Conservation (phyloP, 2,888 invertebrate genomes). For the Pantelozetes paolii region DNA sequence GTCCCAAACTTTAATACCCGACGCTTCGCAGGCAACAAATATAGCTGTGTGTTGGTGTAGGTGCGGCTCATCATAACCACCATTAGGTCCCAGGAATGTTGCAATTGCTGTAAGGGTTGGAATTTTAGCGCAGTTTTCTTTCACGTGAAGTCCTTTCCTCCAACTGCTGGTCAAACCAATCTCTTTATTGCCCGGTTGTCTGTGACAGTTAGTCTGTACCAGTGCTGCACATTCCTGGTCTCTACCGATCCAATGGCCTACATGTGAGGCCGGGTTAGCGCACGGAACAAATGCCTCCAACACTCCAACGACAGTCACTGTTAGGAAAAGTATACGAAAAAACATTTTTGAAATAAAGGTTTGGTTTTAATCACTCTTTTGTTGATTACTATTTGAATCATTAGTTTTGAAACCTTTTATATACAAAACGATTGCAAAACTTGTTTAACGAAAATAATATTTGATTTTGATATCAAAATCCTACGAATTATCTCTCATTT, state of each 20-base stretch:
- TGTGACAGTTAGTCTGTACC: constrained; percentile 37
- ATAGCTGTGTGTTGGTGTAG: constrained; percentile 40
- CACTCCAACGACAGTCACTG: not conserved
- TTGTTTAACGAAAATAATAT: too few relatives aligned
- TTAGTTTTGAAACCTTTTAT: not conserved
- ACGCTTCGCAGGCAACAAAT: constrained; percentile 33
- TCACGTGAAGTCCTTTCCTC: constrained; percentile 34
- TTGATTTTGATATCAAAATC: too few relatives aligned
- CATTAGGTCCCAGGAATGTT: constrained; percentile 38
- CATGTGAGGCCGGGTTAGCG: not conserved
- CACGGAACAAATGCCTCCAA: constrained; percentile 32
- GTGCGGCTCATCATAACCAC: constrained; percentile 37
- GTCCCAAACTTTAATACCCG: constrained; percentile 38
- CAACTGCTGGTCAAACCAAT: constrained; percentile 35
- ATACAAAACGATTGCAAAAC: too few relatives aligned
- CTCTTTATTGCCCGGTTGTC: constrained; percentile 37
- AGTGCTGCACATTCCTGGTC: constrained; percentile 39
- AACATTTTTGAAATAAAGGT: not conserved
- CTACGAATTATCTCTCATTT: too few relatives aligned
- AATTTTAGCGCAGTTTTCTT: constrained; percentile 37
- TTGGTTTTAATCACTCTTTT: too few relatives aligned
- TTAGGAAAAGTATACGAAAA: not conserved
- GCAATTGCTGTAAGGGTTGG: constrained; percentile 40
- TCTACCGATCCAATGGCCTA: constrained; percentile 20
- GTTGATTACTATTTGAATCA: too few relatives aligned